Conservation (phyloP, 2,797 vertebrate species). For the Neosilurus hyrtlii region DNA sequence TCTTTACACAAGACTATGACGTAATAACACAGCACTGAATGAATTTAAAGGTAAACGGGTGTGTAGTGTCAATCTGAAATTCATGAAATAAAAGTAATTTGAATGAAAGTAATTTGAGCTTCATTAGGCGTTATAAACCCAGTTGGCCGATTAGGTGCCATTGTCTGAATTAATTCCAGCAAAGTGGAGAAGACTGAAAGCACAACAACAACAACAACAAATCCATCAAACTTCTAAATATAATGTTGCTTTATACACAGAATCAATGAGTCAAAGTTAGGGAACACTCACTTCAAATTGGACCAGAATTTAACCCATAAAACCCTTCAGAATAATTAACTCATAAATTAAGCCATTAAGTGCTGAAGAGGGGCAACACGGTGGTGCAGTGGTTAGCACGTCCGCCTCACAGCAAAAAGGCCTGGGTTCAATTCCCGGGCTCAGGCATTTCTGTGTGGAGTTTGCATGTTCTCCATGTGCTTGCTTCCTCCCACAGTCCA, state of each 20-base stretch:
- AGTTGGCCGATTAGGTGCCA: not conserved
- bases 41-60: not conserved
- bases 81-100: too few species aligned
- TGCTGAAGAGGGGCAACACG: too few species aligned
- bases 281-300: not conserved
- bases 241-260: not conserved
- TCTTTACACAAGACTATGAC: not conserved
- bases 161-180: not conserved
- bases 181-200: not conserved
- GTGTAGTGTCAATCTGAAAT: conserved; percentile 21
- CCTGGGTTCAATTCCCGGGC: too few species aligned
- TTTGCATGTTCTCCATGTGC: too few species aligned
- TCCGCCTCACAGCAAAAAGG: too few species aligned
- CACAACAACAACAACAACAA: not conserved
- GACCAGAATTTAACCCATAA: not conserved
- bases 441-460: too few species aligned
- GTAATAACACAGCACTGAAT: not conserved
- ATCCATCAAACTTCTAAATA: not conserved
- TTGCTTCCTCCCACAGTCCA: too few species aligned
- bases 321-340: not conserved
- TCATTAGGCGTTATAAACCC: not conserved
- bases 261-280: not conserved
- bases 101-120: not conserved
- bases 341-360: too few species aligned
- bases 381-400: too few species aligned